Base-by-base conservation (phyloP, 1,140 invertebrate genomes). In the Hyles vespertilio region DNA sequence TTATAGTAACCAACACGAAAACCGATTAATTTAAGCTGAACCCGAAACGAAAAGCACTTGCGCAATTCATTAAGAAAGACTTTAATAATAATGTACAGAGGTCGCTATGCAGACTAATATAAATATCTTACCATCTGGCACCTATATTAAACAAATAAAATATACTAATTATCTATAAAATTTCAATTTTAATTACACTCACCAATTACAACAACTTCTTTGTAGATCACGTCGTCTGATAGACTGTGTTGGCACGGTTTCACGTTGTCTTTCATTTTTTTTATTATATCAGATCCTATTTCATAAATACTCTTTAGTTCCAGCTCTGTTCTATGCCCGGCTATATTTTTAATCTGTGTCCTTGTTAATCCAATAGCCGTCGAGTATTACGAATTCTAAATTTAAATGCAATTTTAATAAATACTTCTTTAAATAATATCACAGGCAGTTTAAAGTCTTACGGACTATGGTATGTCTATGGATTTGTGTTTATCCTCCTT, bases 161-260 rank as follows among this genome's bases (percentile, higher is more conserved):
- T 22, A 2, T 22, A 22, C 22, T 22, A 22, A 2, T 22, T 1
- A 1, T 22, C 22, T 22, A 22, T 22, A 50, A 50, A 52, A 52
- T 32, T 5, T 3, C 10, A 6, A 32, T 9, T 52, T 9, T 1
- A 47, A 47, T 10, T 12, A 22, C 5, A 54, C 52, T 54, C 76
- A 92, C 92, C 92, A 68, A 93, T 91, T 61, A 93, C 84, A 51
- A 93, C 92, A 11, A 93, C 92, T 68, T 93, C 92, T 83, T 93
- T 93, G 78, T 92, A 93, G 36, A 90, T 66, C 11, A 86, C 75
- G 60, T 87, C 83, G 36, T 89, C 79, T 50, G 88, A 79, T 56
- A 89, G 51, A 5, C 73, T 76, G 70, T 89, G 85, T 11, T 79
- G 74, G 68, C 83, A 86, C 11, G 79, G 63, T 61, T 83, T 82